Base-by-base conservation (phyloP, 2,113 vertebrate genomes). In the Muntiacus reevesi region DNA sequence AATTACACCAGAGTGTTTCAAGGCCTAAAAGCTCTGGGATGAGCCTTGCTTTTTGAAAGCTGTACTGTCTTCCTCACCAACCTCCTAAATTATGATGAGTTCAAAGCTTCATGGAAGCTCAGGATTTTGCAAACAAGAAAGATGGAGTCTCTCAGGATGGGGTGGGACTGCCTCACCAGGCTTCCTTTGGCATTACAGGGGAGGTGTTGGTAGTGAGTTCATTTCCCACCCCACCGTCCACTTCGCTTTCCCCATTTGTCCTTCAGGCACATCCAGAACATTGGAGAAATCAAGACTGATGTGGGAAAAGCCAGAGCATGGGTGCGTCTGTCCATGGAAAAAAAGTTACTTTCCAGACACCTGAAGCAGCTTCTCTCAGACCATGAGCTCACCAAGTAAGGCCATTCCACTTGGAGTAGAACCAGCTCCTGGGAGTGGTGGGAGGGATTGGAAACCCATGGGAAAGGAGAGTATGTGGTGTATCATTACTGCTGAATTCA, bases 301-400 rank as follows among this genome's bases (percentile, higher is more conserved):
- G 99, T 99, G 98, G 99, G 99, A 85, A 99, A 99, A 82, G 99
- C 99, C 97, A 99, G 99, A 98, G 99, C 99, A 50, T 99, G 99
- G 99, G 99, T 99, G 86, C 99, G 99, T 55, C 99, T 99, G 45
- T 99, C 99, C 27, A 99, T 99, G 99, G 99, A 99, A 98, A 99
- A 99, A 99, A 99, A 99, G 94, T 98, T 99, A 96, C 99, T 99
- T 7, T 99, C 99, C 96, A 99, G 99, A 97, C 99, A 99, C 97
- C 98, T 99, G 95, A 99, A 99, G 95, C 99, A 99, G 97, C 99
- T 99, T 91, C 99, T 99, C 40, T 99, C 99, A 93, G 99, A 99
- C 96, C 99, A 99, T 33, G 99, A 99, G 97, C 99, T 99, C 74
- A 99, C 99, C 97, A 99, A 99, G 99, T 99, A 99, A 99, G 99